Conservation (phyloP, 30 jellyfish, hydroid and myxozoan genomes). For the Pelagia noctiluca region DNA sequence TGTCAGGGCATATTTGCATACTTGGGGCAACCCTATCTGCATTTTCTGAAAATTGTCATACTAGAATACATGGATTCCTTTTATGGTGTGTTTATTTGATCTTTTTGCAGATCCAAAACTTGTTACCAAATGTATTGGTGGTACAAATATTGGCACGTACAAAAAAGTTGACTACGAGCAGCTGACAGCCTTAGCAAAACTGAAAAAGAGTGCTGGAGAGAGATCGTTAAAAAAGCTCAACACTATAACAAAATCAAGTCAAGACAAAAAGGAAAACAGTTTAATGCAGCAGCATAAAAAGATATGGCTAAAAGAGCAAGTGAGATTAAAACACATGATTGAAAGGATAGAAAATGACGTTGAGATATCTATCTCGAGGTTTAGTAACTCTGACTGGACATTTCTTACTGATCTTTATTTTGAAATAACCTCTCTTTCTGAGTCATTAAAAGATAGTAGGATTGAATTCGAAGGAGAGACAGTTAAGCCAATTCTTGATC, state of each 20-base stretch:
- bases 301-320: constrained; percentile 81
- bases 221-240: constrained; percentile 71
- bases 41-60: background rate
- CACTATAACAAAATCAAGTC: constrained; percentile 42
- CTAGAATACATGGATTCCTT: background rate
- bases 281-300: constrained; percentile 71
- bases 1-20: no score
- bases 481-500: constrained; percentile 67
- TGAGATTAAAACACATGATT: constrained; percentile 37
- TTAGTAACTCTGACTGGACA: constrained; percentile 44
- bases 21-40: no score
- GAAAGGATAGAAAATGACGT: constrained; percentile 57
- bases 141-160: constrained; percentile 70
- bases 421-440: constrained; percentile 55
- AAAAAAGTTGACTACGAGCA: constrained; percentile 77
- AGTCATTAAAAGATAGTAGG: constrained; percentile 52
- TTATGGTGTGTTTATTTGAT: background rate
- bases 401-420: constrained; percentile 29
- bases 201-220: constrained; percentile 75
- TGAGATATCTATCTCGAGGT: constrained; percentile 47
- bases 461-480: constrained; percentile 58
- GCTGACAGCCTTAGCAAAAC: constrained; percentile 60
- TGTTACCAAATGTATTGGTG: constrained; percentile 66
- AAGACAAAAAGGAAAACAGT: constrained; percentile 53
- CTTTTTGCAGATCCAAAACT: constrained; percentile 57